Evolutionary conservation across 1,140 invertebrate species (phyloP).

Genomic region (Agrypnia vestita): DNA sequence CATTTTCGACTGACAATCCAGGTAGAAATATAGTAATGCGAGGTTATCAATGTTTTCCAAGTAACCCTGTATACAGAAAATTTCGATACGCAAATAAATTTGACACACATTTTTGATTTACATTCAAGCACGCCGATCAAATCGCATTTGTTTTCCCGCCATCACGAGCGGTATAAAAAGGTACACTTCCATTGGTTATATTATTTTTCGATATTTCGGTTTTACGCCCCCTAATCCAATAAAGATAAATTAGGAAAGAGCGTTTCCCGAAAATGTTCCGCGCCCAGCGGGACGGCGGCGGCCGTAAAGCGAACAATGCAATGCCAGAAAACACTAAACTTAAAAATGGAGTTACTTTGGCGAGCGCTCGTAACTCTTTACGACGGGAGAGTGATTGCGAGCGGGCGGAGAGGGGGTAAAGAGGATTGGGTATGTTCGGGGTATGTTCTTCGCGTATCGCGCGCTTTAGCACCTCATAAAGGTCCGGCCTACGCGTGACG

Average conservation of each 20-base stretch:
- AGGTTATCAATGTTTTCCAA: too few relatives aligned
- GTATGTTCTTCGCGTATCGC: not conserved
- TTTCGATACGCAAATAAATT: too few relatives aligned
- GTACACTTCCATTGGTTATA: not conserved
- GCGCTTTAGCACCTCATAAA: slow-evolving; percentile 7
- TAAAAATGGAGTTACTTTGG: slow-evolving; percentile 10
- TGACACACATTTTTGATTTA: not conserved
- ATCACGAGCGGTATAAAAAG: not conserved
- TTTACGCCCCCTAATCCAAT: not conserved
- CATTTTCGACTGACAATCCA: too few relatives aligned
- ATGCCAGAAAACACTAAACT: slow-evolving; percentile 23
- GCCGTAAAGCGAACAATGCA: slow-evolving; percentile 24
- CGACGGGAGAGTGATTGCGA: slow-evolving; percentile 20
- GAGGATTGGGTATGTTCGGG: slow-evolving; percentile 1
- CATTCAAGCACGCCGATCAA: not conserved
- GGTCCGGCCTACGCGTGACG: not conserved
- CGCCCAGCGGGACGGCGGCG: not conserved
- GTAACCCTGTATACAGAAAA: too few relatives aligned
- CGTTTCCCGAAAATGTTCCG: not conserved
- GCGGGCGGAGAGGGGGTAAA: not conserved
- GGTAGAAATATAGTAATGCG: too few relatives aligned
- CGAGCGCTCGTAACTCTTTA: slow-evolving; percentile 19
- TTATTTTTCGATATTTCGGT: not conserved
- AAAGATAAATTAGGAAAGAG: too few relatives aligned
- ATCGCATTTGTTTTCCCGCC: not conserved